Conservation (phyloP, 2,888 invertebrate genomes). For the Rhopalosiphum nymphaeae region DNA sequence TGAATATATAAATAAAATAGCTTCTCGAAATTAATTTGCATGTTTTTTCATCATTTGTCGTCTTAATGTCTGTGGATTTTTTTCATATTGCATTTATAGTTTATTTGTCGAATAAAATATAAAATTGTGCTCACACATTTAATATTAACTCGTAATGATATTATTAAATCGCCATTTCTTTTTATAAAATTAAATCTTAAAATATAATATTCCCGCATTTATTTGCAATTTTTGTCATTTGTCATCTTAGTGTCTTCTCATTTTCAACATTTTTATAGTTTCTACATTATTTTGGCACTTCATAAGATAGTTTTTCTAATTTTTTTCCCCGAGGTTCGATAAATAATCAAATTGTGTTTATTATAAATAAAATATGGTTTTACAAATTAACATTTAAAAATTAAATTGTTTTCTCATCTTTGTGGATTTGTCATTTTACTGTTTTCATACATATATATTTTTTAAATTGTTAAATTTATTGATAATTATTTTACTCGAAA, state of each 20-base stretch:
- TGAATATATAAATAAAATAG: background rate
- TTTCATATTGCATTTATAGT: background rate
- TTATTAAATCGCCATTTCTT: background rate
- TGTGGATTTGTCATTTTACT: background rate
- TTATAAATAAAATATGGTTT: background rate
- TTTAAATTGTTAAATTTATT: background rate
- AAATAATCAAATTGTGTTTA: background rate
- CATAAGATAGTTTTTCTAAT: background rate
- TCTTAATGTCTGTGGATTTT: background rate
- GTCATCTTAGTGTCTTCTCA: slow-evolving; percentile 17
- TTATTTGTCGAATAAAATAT: background rate
- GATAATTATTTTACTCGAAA: background rate
- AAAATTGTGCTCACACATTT: background rate
- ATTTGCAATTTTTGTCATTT: background rate
- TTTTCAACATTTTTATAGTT: background rate
- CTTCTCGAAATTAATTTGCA: background rate
- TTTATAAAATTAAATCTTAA: background rate
- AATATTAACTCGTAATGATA: background rate
- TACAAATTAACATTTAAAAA: background rate
- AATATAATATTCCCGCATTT: background rate
- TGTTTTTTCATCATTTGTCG: background rate
- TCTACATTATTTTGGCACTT: background rate
- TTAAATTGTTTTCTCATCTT: background rate
- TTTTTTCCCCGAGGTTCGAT: background rate
- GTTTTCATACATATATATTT: background rate